Conservation (phyloP, 2,888 invertebrate genomes). For the Epistrophe grossulariae region DNA sequence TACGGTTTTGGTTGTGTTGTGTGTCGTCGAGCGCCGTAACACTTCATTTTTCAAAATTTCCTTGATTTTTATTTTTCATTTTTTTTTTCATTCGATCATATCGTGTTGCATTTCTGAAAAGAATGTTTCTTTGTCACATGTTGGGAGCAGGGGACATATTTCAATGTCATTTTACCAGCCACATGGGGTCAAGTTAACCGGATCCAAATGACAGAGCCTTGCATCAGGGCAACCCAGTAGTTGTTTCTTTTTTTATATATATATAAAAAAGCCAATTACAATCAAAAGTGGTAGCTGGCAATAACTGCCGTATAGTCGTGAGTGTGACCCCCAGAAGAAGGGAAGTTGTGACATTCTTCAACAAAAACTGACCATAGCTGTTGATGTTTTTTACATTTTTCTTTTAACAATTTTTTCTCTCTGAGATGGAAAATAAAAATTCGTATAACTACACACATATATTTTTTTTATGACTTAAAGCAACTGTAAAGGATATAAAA, state of each 20-base stretch:
- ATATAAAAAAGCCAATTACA: slow-evolving; percentile 43
- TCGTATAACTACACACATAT: background rate
- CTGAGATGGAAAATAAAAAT: slow-evolving; percentile 1
- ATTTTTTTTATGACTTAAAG: slow-evolving; percentile 51
- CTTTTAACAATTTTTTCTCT: slow-evolving; percentile 17
- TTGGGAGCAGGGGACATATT: slow-evolving; percentile 70
- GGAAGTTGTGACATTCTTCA: slow-evolving; percentile 41
- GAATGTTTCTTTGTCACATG: slow-evolving; percentile 71
- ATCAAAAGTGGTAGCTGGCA: slow-evolving; percentile 54
- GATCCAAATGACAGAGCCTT: slow-evolving; percentile 31
- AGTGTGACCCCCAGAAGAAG: slow-evolving; percentile 56
- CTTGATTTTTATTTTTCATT: background rate
- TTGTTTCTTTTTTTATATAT: background rate
- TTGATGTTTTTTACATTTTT: background rate
- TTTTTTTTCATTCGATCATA: slow-evolving; percentile 31
- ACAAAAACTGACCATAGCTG: background rate
- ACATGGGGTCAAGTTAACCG: slow-evolving; percentile 69
- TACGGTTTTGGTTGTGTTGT: slow-evolving; percentile 6
- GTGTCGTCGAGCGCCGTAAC: slow-evolving; percentile 66
- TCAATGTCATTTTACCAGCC: slow-evolving; percentile 67
- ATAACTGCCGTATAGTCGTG: slow-evolving; percentile 20
- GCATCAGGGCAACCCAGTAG: background rate
- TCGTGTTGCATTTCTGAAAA: slow-evolving; percentile 65
- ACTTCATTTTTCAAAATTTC: slow-evolving; percentile 71
- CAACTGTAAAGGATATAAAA: slow-evolving; percentile 45